Evolutionary conservation across 2,797 vertebrate species (phyloP), one percentile per base, ranked within the genome.

Genomic region (Parambassis ranga): DNA sequence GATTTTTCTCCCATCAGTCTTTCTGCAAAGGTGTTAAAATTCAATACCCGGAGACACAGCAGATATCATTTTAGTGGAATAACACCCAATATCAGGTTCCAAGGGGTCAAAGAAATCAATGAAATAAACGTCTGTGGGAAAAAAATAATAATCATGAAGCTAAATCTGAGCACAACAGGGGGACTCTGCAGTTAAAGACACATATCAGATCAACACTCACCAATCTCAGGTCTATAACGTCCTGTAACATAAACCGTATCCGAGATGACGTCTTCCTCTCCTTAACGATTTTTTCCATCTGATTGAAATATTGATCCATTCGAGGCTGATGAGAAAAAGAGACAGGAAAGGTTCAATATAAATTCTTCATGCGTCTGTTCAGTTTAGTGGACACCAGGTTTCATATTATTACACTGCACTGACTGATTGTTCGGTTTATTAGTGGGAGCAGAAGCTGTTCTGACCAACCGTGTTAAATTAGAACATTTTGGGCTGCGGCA

Each of bases 231-330:
- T 99, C 98, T 70, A 99, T 95, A 10, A 99, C 84, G 35, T 99
- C 98, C 85, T 98, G 98, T 43, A 99, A 86, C 96, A 99, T 97
- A 77, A 99, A 99, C 18, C 98, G 95, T 79, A 99, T 99, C 70
- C 97, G 92, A 4, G 97, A 99, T 0, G 97, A 98, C 0, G 96
- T 98, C 93, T 99, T 99, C 67, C 96, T 94, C 88, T 99, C 97
- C 82, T 99, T 99, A 62, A 99, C 95, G 2, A 99, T 99, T 92
- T 98, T 99, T 81, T 96, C 97, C 97, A 99, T 99, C 83, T 99
- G 97, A 90, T 95, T 93, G 82, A 99, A 99, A 85, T 99, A 99
- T 87, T 99, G 98, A 87, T 99, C 98, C 96, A 98, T 99, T 18
- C 96, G 97, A 57, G 97, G 98, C 97, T 99, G 63, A 30, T 1